Evolutionary conservation across 2,888 invertebrate genomes (phyloP).

Genomic region (Cyrtodaria siliqua): DNA sequence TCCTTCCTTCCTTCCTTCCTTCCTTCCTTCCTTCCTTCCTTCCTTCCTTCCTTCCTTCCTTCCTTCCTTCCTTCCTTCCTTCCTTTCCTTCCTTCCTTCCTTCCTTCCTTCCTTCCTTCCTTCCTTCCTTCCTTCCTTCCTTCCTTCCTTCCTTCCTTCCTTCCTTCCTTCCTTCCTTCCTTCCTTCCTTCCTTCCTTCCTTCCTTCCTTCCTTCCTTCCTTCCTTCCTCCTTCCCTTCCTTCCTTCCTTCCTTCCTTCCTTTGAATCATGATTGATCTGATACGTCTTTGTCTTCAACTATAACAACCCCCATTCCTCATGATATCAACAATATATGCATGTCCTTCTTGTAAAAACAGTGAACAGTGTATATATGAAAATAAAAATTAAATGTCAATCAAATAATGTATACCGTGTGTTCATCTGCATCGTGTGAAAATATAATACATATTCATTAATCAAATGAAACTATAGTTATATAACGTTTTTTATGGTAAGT

Average conservation of each 20-base stretch:
- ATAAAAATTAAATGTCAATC: too few species aligned
- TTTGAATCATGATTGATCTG: too few species aligned
- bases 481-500: too few species aligned
- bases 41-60: neutral
- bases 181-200: constrained; percentile 19
- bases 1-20: constrained; percentile 1
- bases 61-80: neutral
- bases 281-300: too few species aligned
- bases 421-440: too few species aligned
- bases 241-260: constrained; percentile 19
- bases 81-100: constrained; percentile 10
- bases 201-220: constrained; percentile 25
- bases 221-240: constrained; percentile 23
- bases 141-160: constrained; percentile 24
- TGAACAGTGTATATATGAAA: too few species aligned
- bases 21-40: neutral
- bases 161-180: constrained; percentile 27
- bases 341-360: too few species aligned
- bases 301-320: too few species aligned
- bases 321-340: too few species aligned
- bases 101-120: constrained; percentile 18
- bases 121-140: constrained; percentile 19
- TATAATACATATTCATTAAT: too few species aligned
- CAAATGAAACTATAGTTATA: too few species aligned
- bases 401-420: too few species aligned